phyloP scores from a whole-genome alignment of 2,113 vertebrate species.

The Megaceryle torquata region DNA sequence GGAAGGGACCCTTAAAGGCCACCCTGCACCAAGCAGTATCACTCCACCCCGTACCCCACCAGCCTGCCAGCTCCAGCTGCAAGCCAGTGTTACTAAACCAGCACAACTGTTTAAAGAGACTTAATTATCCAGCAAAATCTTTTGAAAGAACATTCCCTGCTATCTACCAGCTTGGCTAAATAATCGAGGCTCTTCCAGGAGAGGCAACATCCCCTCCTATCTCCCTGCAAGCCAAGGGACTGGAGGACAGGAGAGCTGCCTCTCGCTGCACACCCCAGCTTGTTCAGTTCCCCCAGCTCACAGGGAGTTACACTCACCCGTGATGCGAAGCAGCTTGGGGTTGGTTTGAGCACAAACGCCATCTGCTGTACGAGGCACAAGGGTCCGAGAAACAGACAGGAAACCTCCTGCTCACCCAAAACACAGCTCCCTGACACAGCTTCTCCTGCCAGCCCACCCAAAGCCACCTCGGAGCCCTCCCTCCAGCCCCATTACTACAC shows the following conservation, averaged over 20 bases:
- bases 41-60: neutral
- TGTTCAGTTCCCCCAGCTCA: rapidly evolving
- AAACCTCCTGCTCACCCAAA: rapidly evolving
- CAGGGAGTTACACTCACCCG: rapidly evolving
- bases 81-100: neutral
- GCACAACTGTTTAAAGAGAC: neutral
- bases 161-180: neutral
- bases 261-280: neutral
- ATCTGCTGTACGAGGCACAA: neutral
- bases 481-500: rapidly evolving
- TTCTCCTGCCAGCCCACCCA: neutral
- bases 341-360: neutral
- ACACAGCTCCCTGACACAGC: rapidly evolving
- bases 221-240: neutral
- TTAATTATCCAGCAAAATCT: neutral
- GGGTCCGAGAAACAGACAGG: rapidly evolving
- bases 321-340: rapidly evolving
- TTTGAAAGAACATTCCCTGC: neutral
- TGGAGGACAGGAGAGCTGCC: neutral
- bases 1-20: neutral
- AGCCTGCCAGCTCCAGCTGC: neutral
- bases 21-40: neutral
- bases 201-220: neutral
- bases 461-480: neutral
- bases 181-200: neutral